Conservation (phyloP, 2,797 vertebrate species). For the Gobio occitaniae region DNA sequence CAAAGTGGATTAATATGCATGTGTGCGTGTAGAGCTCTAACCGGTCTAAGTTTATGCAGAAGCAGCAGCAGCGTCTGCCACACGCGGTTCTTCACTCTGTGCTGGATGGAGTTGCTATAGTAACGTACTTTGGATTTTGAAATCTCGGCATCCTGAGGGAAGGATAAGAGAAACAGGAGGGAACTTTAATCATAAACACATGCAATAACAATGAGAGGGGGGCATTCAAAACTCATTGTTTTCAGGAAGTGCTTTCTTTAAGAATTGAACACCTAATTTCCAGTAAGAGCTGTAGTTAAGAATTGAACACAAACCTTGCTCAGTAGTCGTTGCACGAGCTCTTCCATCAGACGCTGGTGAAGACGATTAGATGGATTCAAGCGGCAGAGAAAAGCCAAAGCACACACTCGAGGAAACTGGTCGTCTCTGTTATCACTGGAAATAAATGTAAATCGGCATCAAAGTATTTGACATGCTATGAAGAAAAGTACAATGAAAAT, state of each 20-base stretch:
- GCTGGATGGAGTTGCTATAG: constrained; percentile 92
- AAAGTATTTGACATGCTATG: background rate
- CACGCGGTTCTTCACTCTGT: constrained; percentile 89
- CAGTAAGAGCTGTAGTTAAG: background rate
- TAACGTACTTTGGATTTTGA: constrained; percentile 87
- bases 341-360: constrained; percentile 85
- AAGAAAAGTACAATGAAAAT: background rate
- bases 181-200: constrained; percentile 25
- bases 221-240: constrained; percentile 6
- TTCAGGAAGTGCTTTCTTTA: background rate
- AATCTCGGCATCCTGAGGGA: constrained; percentile 82
- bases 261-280: background rate
- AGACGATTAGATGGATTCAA: constrained; percentile 79
- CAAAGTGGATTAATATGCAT: background rate
- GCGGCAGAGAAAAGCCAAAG: constrained; percentile 85
- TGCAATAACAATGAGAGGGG: constrained; percentile 8
- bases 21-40: constrained; percentile 62
- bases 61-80: constrained; percentile 93
- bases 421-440: constrained; percentile 88
- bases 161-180: background rate
- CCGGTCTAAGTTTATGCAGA: constrained; percentile 87
- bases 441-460: constrained; percentile 29
- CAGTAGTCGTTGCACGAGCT: constrained; percentile 83
- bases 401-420: constrained; percentile 87
- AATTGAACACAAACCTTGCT: constrained; percentile 80